Conservation (phyloP, 2,888 invertebrate species). For the Erannis defoliaria region DNA sequence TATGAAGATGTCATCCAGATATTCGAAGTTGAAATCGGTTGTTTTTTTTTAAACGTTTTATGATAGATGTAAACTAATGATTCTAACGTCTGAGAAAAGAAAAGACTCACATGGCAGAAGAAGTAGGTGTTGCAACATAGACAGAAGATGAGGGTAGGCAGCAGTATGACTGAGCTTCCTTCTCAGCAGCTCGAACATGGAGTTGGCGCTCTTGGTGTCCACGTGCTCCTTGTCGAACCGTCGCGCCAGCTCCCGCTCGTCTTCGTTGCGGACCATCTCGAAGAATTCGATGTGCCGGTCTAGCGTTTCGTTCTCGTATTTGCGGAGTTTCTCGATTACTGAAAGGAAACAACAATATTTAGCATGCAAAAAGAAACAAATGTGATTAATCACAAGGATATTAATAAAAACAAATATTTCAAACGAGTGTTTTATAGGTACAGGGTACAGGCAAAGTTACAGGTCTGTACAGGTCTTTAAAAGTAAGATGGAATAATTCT, state of each 20-base stretch:
- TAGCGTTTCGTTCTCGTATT: slow-evolving; percentile 97
- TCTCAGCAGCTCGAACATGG: slow-evolving; percentile 96
- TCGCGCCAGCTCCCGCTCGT: slow-evolving; percentile 96
- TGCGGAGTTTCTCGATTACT: slow-evolving; percentile 96
- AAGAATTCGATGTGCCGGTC: slow-evolving; percentile 99
- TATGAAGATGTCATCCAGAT: too few relatives aligned
- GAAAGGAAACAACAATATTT: slow-evolving; percentile 44
- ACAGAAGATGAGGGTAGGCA: slow-evolving; percentile 97
- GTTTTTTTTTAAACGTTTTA: too few relatives aligned
- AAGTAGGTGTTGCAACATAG: slow-evolving; percentile 95
- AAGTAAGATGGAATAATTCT: too few relatives aligned
- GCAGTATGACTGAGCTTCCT: slow-evolving; percentile 96
- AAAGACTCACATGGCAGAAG: slow-evolving; percentile 88
- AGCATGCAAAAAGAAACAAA: too few relatives aligned
- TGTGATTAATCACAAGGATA: too few relatives aligned
- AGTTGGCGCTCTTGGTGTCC: slow-evolving; percentile 96
- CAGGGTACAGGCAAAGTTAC: too few relatives aligned
- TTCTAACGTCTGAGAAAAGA: not conserved
- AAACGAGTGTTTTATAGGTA: too few relatives aligned
- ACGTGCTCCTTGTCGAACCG: slow-evolving; percentile 97
- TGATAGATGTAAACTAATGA: too few relatives aligned
- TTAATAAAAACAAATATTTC: too few relatives aligned
- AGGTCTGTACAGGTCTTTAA: too few relatives aligned
- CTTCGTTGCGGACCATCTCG: slow-evolving; percentile 98
- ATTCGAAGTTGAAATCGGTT: too few relatives aligned